Base-by-base conservation (phyloP, 2,113 vertebrate species). In the Plestiodon gilberti region DNA sequence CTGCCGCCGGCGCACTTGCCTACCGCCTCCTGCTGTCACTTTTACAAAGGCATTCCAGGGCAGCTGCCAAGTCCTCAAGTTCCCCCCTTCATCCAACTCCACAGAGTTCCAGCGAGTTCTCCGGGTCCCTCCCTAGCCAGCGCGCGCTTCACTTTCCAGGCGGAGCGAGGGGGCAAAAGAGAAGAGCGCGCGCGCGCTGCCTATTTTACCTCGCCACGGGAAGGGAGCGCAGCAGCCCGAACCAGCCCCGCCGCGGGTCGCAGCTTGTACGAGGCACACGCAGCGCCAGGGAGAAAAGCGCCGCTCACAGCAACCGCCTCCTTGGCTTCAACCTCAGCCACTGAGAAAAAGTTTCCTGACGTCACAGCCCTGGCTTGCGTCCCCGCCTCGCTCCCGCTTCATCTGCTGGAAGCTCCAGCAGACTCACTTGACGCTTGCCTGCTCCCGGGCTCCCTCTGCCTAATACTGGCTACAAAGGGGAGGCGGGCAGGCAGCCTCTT, bases 311-410 rank as follows among this genome's bases (percentile, higher is more conserved):
- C 57, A 22, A 43, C 22, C 40, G 1, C n/a, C 73, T 64, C 61
- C 78, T 25, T 71, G 20, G 79, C 81, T 65, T 8, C 83, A 20
- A 67, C 65, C 75, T 22, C 89, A 59, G 88, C 87, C 67, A 35
- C 81, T 8, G 57, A 88, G 85, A 35, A 7, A 94, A 94, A 94
- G 93, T 93, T 94, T 94, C 87, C 85, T 94, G 93, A 94, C 93
- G 93, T 93, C 93, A 94, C 64, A 48, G 86, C n/a, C 67, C 67
- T 55, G 62, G 61, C 74, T 65, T 38, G 61, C 83, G 35, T 33
- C 79, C 82, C 74, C 82, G 82, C 89, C 85, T 87, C 87, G 17
- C 89, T 85, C 55, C 33, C 79, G 86, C 65, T 20, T 30, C 81
- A 25, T 40, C 84, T 70, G 77, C 84, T 76, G 85, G 52, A 57